Evolutionary conservation across 2,797 vertebrate genomes (phyloP), one percentile per base, ranked within the genome.

Genomic region (Gymnothorax javanicus): DNA sequence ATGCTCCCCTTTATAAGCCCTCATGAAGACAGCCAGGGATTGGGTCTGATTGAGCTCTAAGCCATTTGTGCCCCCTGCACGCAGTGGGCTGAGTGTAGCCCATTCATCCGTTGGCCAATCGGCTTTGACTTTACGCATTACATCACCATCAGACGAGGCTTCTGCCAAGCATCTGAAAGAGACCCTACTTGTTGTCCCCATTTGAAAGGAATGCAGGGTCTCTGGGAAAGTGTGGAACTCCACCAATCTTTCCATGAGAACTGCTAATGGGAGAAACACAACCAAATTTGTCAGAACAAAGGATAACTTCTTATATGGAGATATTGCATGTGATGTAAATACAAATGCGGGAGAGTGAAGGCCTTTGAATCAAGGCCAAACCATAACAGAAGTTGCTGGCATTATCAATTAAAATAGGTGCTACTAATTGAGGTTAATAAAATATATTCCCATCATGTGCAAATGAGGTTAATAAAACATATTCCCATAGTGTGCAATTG

Each of bases 11-110:
- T 92, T 67, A 91, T 93, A 89, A 91, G 91, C 83, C 92, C 93
- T 93, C 95, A 92, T 94, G 90, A 87, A 82, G 92, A 94, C 88
- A 87, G 90, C 87, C 69, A 92, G 93, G 92, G 92, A 92, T 92
- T 58, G 87, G 91, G 94, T 90, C 93, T 89, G 92, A 93, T 93
- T 95, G 88, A 90, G 92, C 90, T 89, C 91, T 92, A 93, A 92
- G 94, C 92, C 90, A 93, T 92, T 91, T 92, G 94, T 92, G 88
- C 20, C 88, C 89, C 86, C 91, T 87, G 89, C 91, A 91, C 92
- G 91, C 94, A 90, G 89, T 95, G 96, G 94, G 94, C 91, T 92
- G 94, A 95, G 94, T 92, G 94, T 96, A 96, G 96, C 93, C 96
- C 94, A 96, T 93, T 94, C 85, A 33, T 85, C 89, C 90, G 20